Conservation (phyloP, 2,797 vertebrate genomes). For the Echeneis naucrates region DNA sequence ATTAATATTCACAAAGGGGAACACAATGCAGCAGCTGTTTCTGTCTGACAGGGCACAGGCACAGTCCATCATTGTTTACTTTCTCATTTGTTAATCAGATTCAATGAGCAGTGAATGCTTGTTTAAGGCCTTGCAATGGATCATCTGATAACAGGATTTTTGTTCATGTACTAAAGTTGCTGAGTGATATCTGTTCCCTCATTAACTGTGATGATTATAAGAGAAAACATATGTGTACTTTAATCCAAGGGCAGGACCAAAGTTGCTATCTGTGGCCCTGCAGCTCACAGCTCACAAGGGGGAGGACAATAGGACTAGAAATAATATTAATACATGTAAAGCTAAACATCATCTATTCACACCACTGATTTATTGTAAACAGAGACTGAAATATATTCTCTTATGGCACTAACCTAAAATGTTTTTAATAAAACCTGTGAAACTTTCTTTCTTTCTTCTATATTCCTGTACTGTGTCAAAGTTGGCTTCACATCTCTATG, state of each 20-base stretch:
- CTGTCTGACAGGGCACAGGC: conserved; percentile 11
- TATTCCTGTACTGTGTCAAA: background rate
- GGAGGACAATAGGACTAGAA: too few species aligned
- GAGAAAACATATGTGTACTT: too few species aligned
- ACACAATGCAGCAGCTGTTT: conserved; percentile 32
- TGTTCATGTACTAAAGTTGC: background rate
- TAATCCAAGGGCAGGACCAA: too few species aligned
- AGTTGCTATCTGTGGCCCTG: too few species aligned
- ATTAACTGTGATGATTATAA: too few species aligned
- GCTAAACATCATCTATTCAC: background rate
- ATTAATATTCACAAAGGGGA: background rate
- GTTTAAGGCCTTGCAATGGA: background rate
- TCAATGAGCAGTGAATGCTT: background rate
- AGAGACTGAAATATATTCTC: background rate
- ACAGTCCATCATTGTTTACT: conserved; percentile 17
- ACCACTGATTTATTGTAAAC: background rate
- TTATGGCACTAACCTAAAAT: too few species aligned
- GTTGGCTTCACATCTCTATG: background rate
- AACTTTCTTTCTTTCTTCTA: too few species aligned
- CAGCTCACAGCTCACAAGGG: too few species aligned
- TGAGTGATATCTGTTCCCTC: background rate
- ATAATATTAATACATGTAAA: background rate
- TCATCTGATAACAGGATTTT: background rate
- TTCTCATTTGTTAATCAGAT: conserved; percentile 7
- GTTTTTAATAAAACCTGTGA: background rate